Conservation (phyloP, 2,113 vertebrate genomes). For the Oncorhynchus tshawytscha region DNA sequence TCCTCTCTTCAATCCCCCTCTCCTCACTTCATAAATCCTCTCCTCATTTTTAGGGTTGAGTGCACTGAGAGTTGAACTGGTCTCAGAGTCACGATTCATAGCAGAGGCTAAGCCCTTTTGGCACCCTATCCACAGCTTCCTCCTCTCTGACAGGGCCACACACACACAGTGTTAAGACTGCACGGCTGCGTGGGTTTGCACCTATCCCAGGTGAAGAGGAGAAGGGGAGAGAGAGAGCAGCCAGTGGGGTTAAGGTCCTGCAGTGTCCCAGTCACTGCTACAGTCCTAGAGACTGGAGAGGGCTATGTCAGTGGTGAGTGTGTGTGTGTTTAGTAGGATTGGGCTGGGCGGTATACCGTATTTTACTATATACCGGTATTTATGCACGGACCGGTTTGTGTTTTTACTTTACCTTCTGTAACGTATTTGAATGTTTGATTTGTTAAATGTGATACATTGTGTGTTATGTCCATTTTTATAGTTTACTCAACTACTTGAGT, state of each 20-base stretch:
- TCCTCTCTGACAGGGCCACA: not conserved
- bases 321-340: not conserved
- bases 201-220: not conserved
- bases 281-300: too few relatives aligned
- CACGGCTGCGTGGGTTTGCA: not conserved
- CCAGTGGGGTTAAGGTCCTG: not conserved
- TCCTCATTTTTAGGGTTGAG: not conserved
- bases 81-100: not conserved
- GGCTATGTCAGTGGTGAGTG: too few relatives aligned
- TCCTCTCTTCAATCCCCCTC: not conserved
- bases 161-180: not conserved
- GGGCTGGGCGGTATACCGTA: too few relatives aligned
- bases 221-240: not conserved
- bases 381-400: too few relatives aligned
- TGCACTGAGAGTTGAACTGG: not conserved
- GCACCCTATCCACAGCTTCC: not conserved
- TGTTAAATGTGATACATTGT: too few relatives aligned
- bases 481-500: too few relatives aligned
- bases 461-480: too few relatives aligned
- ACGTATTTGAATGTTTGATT: too few relatives aligned
- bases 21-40: not conserved
- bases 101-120: not conserved
- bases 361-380: too few relatives aligned
- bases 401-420: too few relatives aligned
- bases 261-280: not conserved